These are phyloP conservation scores for Netelia fuscicornis DNA, from an alignment of 2,888 invertebrate species.

Conservation along the genomic window DNA sequence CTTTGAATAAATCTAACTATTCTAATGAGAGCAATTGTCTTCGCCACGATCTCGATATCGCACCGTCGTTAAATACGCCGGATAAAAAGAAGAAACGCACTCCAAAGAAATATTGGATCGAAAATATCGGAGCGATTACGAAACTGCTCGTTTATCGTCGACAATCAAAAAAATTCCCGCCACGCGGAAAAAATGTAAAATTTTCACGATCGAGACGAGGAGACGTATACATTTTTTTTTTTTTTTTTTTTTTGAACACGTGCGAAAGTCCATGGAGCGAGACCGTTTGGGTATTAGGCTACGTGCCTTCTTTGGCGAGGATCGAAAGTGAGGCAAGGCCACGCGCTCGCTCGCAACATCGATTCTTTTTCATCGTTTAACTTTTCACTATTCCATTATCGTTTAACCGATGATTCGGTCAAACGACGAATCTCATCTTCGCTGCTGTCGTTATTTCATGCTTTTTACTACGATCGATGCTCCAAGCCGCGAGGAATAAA, in stretches of 20 bases:
- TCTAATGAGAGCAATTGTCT: too few relatives aligned
- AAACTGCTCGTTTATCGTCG: too few relatives aligned
- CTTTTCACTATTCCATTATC: constrained; percentile 34
- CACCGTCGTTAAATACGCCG: too few relatives aligned
- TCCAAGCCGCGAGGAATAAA: background rate
- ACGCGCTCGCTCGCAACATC: constrained; percentile 39
- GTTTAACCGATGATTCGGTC: constrained; percentile 43
- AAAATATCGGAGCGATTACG: too few relatives aligned
- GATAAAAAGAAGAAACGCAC: too few relatives aligned
- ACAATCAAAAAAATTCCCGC: background rate
- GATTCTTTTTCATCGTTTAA: constrained; percentile 39
- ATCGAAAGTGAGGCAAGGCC: constrained; percentile 76
- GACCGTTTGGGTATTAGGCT: constrained; percentile 63
- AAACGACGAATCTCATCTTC: constrained; percentile 5
- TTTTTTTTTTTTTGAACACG: background rate
- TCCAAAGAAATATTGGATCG: too few relatives aligned
- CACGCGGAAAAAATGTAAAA: background rate
- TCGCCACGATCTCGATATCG: too few relatives aligned
- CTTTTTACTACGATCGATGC: background rate
- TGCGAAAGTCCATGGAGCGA: constrained; percentile 49
- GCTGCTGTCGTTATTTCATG: background rate
- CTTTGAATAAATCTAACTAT: too few relatives aligned
- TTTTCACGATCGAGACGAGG: constrained; percentile 15
- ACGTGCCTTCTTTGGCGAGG: constrained; percentile 67
- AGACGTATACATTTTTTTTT: constrained; percentile 3